Evolutionary conservation across 2,888 invertebrate genomes (phyloP).

Genomic region (Linnaemya tessellans): DNA sequence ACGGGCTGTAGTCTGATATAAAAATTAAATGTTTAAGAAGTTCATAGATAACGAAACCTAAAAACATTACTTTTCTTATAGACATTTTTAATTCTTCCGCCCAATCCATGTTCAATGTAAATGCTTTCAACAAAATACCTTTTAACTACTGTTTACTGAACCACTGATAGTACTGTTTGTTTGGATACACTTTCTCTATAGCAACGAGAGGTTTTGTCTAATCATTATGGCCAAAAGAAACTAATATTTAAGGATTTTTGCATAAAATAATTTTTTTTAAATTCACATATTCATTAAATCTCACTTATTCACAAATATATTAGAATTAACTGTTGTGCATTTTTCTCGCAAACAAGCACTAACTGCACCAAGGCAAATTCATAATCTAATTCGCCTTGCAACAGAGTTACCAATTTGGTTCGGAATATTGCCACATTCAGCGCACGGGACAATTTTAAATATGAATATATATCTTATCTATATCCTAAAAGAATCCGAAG

Average conservation of each 20-base stretch:
- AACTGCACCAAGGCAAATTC: no score
- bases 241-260: background rate
- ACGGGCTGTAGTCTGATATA: conserved; percentile 80
- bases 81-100: conserved; percentile 83
- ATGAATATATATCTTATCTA: no score
- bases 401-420: no score
- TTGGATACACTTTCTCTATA: conserved; percentile 42
- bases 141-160: background rate
- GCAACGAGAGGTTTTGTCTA: conserved; percentile 42
- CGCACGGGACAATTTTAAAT: no score
- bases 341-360: no score
- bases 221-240: background rate
- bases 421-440: no score
- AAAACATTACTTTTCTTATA: conserved; percentile 80
- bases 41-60: background rate
- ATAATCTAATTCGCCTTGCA: no score
- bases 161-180: background rate
- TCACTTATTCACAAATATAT: no score
- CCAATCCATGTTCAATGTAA: conserved; percentile 80
- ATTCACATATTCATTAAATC: no score
- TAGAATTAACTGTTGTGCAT: no score
- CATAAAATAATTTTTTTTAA: no score
- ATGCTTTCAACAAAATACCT: background rate
- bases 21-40: conserved; percentile 5
- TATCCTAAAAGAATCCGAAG: no score